These are phyloP conservation scores for Nomada fucata DNA, from an alignment of 2,888 invertebrate species.

Conservation along the genomic window DNA sequence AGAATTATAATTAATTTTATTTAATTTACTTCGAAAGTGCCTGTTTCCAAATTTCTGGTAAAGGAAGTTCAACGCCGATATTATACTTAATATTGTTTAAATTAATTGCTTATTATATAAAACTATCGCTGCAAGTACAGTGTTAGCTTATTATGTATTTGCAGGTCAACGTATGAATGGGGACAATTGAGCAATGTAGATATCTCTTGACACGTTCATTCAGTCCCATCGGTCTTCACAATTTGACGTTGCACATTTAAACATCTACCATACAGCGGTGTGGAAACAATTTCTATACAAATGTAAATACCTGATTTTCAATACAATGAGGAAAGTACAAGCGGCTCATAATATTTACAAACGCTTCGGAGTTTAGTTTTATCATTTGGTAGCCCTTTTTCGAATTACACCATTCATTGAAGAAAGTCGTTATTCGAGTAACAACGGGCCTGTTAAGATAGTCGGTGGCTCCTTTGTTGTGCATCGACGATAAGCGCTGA, in stretches of 20 bases:
- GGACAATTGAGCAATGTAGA: no score
- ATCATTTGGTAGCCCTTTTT: slow-evolving; percentile 16
- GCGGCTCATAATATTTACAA: not conserved
- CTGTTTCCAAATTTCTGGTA: not conserved
- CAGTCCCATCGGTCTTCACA: no score
- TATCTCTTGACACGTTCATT: no score
- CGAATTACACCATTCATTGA: slow-evolving; percentile 62
- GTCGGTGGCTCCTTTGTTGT: slow-evolving; percentile 59
- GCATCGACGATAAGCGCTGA: slow-evolving; percentile 58
- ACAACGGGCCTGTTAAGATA: slow-evolving; percentile 69
- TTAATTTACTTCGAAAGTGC: not conserved
- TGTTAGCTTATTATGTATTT: no score
- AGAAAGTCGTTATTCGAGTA: slow-evolving; percentile 65
- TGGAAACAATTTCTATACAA: no score
- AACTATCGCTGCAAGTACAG: no score
- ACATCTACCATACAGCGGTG: no score
- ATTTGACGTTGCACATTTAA: no score
- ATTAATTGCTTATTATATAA: no score
- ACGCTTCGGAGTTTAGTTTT: no score
- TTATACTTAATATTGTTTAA: not conserved
- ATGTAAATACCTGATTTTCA: no score
- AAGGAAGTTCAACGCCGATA: not conserved
- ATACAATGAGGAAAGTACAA: not conserved
- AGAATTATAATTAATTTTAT: not conserved
- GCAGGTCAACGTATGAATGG: no score